Evolutionary conservation across 1,140 invertebrate species (phyloP).

Genomic region (Drosophila busckii): DNA sequence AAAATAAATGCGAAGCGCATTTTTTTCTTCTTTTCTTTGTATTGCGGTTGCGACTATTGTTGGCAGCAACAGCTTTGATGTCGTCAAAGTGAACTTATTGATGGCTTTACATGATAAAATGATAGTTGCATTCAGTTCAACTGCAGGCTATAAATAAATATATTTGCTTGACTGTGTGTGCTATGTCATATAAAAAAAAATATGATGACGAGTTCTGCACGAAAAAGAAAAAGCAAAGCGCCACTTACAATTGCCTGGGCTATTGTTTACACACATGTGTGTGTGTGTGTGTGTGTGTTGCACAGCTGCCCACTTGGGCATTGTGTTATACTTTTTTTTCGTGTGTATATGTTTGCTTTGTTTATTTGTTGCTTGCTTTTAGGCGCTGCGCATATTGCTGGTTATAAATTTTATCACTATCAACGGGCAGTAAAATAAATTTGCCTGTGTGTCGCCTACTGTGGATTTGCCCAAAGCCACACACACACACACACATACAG

Average conservation of each 20-base stretch:
- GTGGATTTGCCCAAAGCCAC: slow-evolving; percentile 45
- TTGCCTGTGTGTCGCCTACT: slow-evolving; percentile 42
- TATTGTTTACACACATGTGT: slow-evolving; percentile 14
- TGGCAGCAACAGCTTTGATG: too few species aligned
- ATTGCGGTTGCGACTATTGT: too few species aligned
- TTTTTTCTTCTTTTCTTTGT: too few species aligned
- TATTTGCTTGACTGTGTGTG: too few species aligned
- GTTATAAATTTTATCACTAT: slow-evolving; percentile 74
- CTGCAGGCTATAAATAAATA: too few species aligned
- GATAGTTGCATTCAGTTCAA: too few species aligned
- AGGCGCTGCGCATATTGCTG: slow-evolving; percentile 44
- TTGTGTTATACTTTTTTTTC: slow-evolving; percentile 41
- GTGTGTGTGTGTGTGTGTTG: slow-evolving; percentile 13
- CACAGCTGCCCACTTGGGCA: slow-evolving; percentile 49
- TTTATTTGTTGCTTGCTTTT: slow-evolving; percentile 53
- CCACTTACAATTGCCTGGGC: slow-evolving; percentile 35
- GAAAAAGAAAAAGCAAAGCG: slow-evolving; percentile 1
- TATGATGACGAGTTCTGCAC: too few species aligned
- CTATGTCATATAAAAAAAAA: too few species aligned
- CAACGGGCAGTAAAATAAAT: slow-evolving; percentile 63
- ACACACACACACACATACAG: slow-evolving; percentile 9
- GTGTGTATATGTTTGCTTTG: slow-evolving; percentile 40
- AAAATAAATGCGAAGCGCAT: too few species aligned
- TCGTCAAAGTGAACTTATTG: too few species aligned
- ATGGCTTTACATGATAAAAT: too few species aligned